Evolutionary conservation across 53 echinoderm and acorn worm species (phyloP), one percentile per base, ranked within the genome.

Genomic region (Paracentrotus lividus): DNA sequence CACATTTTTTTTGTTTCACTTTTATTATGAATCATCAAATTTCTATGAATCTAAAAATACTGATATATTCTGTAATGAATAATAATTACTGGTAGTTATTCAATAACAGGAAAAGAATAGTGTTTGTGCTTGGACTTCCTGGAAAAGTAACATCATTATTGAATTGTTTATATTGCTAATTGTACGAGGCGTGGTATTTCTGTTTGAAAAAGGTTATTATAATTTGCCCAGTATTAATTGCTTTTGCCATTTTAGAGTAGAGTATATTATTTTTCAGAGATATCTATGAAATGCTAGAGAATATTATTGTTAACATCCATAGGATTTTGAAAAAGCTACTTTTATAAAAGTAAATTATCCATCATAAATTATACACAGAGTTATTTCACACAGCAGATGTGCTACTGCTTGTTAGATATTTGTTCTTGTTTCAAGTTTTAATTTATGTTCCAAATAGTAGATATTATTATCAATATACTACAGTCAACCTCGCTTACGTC

Each of bases 311-410:
- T 21, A 72, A 72, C 13, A 72, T 40, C 72, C 21, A 8, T 72
- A 72, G 18, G 40, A 38, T 72, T 36, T 18, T 4, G 36, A 40
- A 72, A 72, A 9, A 12, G 5, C 16, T 69, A 69, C n/a, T n/a
- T n/a, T n/a, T 69, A 69, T 8, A 69, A 61, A 61, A 36, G 69
- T 69, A 2, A 69, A 36, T 36, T 40, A 32, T 38, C 40, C 5
- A 15, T 40, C 36, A 40, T 36, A 72, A 40, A 27, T 38, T 72
- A 38, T 32, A 20, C 36, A 36, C 72, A 5, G n/a, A 38, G 7
- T 40, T 40, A 18, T 72, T 38, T 72, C 72, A 72, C 72, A 38
- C 72, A n/a, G n/a, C n/a, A 72, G 72, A 40, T 72, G 72, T 72
- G 72, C 72, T 72, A 36, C 0, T 38, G 3, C 40, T 38, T 72